phyloP scores from a whole-genome alignment of 2,888 invertebrate genomes.

The Panzeria rudis region DNA sequence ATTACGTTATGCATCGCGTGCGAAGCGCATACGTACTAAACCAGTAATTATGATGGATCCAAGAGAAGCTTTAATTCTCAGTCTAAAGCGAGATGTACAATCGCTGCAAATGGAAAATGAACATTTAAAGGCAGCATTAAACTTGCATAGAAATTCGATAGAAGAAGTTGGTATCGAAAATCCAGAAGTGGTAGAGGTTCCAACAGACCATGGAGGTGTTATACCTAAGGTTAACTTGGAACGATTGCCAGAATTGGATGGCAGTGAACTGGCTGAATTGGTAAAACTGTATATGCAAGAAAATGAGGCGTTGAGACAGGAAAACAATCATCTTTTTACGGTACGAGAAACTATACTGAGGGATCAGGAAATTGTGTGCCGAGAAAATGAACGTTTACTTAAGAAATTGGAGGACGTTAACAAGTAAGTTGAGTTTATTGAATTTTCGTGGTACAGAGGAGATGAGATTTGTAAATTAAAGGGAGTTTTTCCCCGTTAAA shows the following conservation, averaged over 20 bases:
- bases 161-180: constrained; percentile 67
- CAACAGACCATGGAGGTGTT: constrained; percentile 71
- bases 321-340: constrained; percentile 93
- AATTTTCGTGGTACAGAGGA: neutral
- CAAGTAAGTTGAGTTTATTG: constrained; percentile 86
- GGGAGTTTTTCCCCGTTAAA: neutral
- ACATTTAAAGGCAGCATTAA: constrained; percentile 90
- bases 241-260: constrained; percentile 89
- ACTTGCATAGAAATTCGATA: constrained; percentile 86
- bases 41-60: constrained; percentile 98
- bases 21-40: constrained; percentile 96
- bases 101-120: constrained; percentile 94
- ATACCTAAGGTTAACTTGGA: constrained; percentile 88
- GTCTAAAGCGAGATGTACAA: constrained; percentile 93
- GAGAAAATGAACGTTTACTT: constrained; percentile 94
- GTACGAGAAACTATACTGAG: constrained; percentile 91
- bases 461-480: neutral
- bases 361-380: constrained; percentile 94
- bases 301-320: constrained; percentile 90
- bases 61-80: constrained; percentile 94
- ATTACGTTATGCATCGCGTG: constrained; percentile 94
- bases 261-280: constrained; percentile 91
- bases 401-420: constrained; percentile 95
- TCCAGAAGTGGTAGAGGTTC: constrained; percentile 56
- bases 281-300: constrained; percentile 93